phyloP scores from a whole-genome alignment of 2,888 invertebrate genomes.

The Ischnus inquisitorius region DNA sequence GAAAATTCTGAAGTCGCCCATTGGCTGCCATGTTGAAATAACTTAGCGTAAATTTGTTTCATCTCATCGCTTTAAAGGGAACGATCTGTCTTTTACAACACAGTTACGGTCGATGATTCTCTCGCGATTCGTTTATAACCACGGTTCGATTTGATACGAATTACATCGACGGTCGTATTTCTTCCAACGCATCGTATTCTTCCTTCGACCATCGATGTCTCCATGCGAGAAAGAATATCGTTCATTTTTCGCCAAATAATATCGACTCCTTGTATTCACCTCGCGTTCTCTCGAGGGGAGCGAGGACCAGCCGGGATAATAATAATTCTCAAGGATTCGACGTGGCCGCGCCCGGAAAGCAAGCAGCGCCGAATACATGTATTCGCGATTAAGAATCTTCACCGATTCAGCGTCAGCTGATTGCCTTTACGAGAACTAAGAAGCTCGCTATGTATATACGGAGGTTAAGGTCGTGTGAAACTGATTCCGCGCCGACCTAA shows the following conservation, averaged over 20 bases:
- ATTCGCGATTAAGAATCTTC: slow-evolving; percentile 56
- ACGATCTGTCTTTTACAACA: neutral
- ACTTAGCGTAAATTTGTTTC: neutral
- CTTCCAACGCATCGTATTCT: neutral
- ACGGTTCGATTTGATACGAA: neutral
- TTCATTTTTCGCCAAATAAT: slow-evolving; percentile 17
- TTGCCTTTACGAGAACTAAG: slow-evolving; percentile 76
- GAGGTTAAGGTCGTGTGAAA: slow-evolving; percentile 23
- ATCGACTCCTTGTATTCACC: slow-evolving; percentile 45
- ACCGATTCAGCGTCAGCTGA: slow-evolving; percentile 78
- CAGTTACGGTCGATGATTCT: neutral
- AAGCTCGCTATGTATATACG: slow-evolving; percentile 6
- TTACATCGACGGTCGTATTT: neutral
- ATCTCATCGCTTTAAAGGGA: neutral
- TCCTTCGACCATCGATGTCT: neutral
- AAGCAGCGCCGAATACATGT: slow-evolving; percentile 38
- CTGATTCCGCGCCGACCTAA: slow-evolving; percentile 26
- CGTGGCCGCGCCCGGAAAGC: slow-evolving; percentile 20
- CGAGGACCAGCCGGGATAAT: slow-evolving; percentile 37
- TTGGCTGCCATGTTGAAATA: neutral
- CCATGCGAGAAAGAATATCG: neutral
- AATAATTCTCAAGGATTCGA: slow-evolving; percentile 24
- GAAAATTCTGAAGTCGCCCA: no score
- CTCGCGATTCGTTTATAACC: neutral
- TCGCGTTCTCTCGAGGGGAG: slow-evolving; percentile 20